Evolutionary conservation across 2,888 invertebrate species (phyloP), one percentile per base, ranked within the genome.

Genomic region (Agriopis marginaria): DNA sequence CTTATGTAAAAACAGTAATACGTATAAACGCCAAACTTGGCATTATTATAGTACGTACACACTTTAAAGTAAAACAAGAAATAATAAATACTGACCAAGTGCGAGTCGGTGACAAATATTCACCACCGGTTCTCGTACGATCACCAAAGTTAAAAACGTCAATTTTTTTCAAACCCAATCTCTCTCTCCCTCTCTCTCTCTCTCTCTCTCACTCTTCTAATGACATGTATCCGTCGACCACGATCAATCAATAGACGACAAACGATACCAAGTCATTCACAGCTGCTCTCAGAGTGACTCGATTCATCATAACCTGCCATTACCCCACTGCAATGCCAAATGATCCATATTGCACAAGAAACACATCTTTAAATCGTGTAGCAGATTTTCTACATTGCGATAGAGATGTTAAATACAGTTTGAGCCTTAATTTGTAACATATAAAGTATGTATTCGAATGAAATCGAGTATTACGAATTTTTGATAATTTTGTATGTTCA

Each of bases 241-340:
- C 65, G 58, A 58, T 70, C 62, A 70, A 54, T 42, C 61, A 51
- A 58, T 66, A 60, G 11, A 62, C 50, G 50, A 70, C 64, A 69
- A 68, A 68, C 63, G 66, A 66, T 62, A 66, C 53, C 23, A 66
- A 65, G 70, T 70, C 73, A 67, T 47, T 50, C 65, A 39, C 75
- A 75, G 73, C 75, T 75, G 75, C 50, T 55, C 70, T 12, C 14
- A 44, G 58, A 54, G 60, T 42, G 56, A 49, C 54, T 56, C 50
- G 51, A 73, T 70, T 40, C 63, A 70, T 75, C 71, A 71, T 66
- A 53, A 14, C 71, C 64, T 66, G 58, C 60, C 63, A 63, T 66
- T 62, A 62, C 10, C 7, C 12, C 55, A 32, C 9, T 32, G 42
- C 45, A 47, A 23, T 17, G 7, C 7, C 12, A 70, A 39, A 59